phyloP scores from a whole-genome alignment of 2,113 vertebrate species.

The Oncorhynchus nerka region DNA sequence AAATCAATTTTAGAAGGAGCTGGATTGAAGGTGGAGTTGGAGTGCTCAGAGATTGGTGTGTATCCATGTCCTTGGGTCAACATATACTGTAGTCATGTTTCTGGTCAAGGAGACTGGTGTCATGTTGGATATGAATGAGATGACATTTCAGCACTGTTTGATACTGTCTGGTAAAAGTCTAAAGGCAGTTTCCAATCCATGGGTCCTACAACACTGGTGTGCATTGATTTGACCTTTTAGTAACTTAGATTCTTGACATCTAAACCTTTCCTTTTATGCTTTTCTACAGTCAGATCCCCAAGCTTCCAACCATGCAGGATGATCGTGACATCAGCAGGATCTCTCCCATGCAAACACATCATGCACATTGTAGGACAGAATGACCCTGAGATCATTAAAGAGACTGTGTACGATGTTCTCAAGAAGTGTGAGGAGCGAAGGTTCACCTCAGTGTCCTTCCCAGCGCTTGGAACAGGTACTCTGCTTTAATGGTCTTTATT shows the following conservation, averaged over 20 bases:
- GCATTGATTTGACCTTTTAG: not conserved
- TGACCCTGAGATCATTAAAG: constrained; percentile 42
- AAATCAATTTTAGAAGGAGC: constrained; percentile 84
- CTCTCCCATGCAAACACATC: constrained; percentile 75
- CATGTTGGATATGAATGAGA: not conserved
- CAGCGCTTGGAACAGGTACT: constrained; percentile 89
- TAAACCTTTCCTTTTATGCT: not conserved
- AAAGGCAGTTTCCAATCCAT: too few relatives aligned
- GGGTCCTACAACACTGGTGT: not conserved
- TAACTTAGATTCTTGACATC: too few relatives aligned
- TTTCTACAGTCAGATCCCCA: constrained; percentile 41
- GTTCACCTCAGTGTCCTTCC: constrained; percentile 79
- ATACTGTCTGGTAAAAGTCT: too few relatives aligned
- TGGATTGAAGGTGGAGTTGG: constrained; percentile 67
- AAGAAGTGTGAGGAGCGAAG: constrained; percentile 69
- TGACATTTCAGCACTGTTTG: too few relatives aligned
- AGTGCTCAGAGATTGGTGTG: constrained; percentile 76
- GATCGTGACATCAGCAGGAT: constrained; percentile 78
- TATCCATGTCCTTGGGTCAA: not conserved
- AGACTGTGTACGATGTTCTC: constrained; percentile 64
- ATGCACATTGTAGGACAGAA: constrained; percentile 75
- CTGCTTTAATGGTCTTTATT: not conserved
- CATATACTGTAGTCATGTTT: not conserved
- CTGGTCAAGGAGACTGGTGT: not conserved
- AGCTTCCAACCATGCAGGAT: constrained; percentile 42